These are phyloP conservation scores for Malurus cyaneus DNA, from an alignment of 2,113 vertebrate genomes.

Conservation along the genomic window DNA sequence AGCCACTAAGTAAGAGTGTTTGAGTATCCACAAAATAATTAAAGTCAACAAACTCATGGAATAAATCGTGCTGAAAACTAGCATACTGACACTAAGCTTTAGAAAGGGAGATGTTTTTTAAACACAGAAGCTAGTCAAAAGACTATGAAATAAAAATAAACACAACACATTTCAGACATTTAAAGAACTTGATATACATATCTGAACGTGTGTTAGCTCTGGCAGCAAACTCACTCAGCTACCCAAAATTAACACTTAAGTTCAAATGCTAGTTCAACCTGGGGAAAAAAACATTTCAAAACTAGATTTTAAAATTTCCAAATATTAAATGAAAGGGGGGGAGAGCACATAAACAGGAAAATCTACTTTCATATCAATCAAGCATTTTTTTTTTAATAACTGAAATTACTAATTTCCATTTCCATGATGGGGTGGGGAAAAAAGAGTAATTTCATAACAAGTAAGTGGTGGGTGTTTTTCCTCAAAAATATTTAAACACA, in stretches of 20 bases:
- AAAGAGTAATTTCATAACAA: background rate
- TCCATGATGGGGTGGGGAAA: background rate
- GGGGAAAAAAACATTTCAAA: background rate
- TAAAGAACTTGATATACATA: conserved; percentile 17
- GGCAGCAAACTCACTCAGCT: background rate
- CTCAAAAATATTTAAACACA: background rate
- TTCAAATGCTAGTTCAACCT: background rate
- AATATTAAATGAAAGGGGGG: background rate
- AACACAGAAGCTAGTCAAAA: conserved; percentile 49
- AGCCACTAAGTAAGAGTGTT: conserved; percentile 46
- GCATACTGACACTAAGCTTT: conserved; percentile 52
- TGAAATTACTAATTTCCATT: background rate
- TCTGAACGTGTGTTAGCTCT: background rate
- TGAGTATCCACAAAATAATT: conserved; percentile 49
- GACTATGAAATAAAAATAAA: conserved; percentile 55
- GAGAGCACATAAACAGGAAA: background rate
- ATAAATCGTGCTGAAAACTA: conserved; percentile 55
- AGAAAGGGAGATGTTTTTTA: conserved; percentile 31
- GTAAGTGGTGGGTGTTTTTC: rapidly evolving
- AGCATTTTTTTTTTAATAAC: background rate
- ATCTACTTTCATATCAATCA: background rate
- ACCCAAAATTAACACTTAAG: background rate
- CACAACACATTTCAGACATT: conserved; percentile 2
- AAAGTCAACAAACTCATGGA: conserved; percentile 61
- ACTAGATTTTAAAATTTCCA: background rate